phyloP scores from a whole-genome alignment of 2,888 invertebrate genomes.

The Esperia sulphurella region DNA sequence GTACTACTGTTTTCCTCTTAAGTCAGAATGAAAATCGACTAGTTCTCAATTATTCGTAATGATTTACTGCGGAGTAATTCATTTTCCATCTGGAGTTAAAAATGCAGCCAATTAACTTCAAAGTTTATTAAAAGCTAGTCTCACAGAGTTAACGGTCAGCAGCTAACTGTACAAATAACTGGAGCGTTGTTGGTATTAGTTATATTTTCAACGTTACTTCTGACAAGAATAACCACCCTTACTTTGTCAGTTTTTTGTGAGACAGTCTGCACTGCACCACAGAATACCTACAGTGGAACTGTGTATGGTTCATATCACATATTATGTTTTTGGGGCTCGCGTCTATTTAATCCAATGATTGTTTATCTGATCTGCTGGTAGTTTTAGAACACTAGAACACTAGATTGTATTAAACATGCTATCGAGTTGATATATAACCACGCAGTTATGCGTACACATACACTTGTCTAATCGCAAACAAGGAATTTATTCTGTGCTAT shows the following conservation, averaged over 20 bases:
- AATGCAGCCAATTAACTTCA: constrained; percentile 18
- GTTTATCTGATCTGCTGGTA: too few species aligned
- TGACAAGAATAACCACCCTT: constrained; percentile 8
- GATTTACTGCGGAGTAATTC: constrained; percentile 7
- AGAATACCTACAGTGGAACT: too few species aligned
- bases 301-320: neutral
- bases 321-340: too few species aligned
- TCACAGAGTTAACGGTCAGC: constrained; percentile 23
- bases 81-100: constrained; percentile 11
- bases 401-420: too few species aligned
- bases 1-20: constrained; percentile 7
- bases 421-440: too few species aligned
- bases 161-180: constrained; percentile 20
- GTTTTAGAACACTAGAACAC: too few species aligned
- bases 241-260: constrained; percentile 10
- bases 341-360: too few species aligned
- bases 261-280: constrained; percentile 1
- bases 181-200: constrained; percentile 21
- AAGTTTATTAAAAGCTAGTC: constrained; percentile 15
- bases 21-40: constrained; percentile 6
- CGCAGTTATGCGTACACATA: too few species aligned
- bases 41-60: constrained; percentile 3
- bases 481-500: too few species aligned
- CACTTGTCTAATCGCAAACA: too few species aligned
- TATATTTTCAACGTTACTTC: constrained; percentile 9